Percentiles rank a stretch among this genome's conserved stretches.
These are phyloP conservation scores for Allygus modestus DNA, from an alignment of 2,888 invertebrate genomes.

Conservation along the genomic window DNA sequence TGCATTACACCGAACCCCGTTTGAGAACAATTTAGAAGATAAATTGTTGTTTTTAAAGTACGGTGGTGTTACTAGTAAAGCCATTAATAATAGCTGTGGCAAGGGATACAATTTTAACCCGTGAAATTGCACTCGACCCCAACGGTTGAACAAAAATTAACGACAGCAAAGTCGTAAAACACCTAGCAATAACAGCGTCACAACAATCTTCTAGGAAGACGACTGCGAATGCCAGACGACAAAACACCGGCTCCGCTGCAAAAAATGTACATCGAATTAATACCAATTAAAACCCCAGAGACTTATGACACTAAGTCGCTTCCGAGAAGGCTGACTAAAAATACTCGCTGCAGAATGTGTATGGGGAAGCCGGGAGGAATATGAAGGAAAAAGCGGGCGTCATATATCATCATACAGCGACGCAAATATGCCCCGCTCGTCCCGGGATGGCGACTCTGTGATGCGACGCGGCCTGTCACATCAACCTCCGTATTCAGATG, in stretches of 20 bases:
- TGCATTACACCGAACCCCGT: too few species aligned
- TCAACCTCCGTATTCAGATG: slow-evolving; percentile 10
- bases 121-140: too few species aligned
- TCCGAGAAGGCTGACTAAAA: slow-evolving; percentile 3
- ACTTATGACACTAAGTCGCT: background rate
- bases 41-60: too few species aligned
- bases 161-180: too few species aligned
- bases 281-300: background rate
- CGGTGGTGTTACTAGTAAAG: too few species aligned
- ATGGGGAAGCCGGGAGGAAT: slow-evolving; percentile 26
- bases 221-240: slow-evolving; percentile 10
- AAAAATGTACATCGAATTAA: slow-evolving; percentile 9
- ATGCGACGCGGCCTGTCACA: background rate
- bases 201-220: background rate
- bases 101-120: too few species aligned
- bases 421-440: slow-evolving; percentile 1
- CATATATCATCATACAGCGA: slow-evolving; percentile 28
- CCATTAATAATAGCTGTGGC: too few species aligned
- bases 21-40: too few species aligned
- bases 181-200: background rate
- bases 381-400: slow-evolving; percentile 16
- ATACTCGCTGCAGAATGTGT: slow-evolving; percentile 24
- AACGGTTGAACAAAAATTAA: too few species aligned
- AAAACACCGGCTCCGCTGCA: background rate
- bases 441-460: background rate